Evolutionary conservation across 1,140 invertebrate genomes (phyloP).

Genomic region (Trichonephila inaurata): DNA sequence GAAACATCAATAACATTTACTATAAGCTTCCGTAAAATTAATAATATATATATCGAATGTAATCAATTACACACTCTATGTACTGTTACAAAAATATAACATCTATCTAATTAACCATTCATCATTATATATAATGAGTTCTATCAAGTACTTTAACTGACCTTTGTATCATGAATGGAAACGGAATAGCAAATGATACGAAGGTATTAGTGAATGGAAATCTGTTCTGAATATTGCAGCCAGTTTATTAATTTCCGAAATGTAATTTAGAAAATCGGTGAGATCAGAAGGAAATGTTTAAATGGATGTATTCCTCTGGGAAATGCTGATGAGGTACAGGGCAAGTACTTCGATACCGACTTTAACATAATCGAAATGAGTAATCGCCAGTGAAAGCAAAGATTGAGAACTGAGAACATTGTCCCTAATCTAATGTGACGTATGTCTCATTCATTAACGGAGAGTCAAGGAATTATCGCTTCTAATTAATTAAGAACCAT

Average conservation of each 20-base stretch:
- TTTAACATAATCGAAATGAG: background rate
- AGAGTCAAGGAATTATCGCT: background rate
- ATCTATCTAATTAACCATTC: too few species aligned
- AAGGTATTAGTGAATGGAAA: background rate
- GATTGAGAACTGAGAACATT: background rate
- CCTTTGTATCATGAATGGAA: background rate
- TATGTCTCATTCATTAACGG: background rate
- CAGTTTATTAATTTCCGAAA: background rate
- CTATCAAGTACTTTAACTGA: too few species aligned
- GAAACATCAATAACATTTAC: too few species aligned
- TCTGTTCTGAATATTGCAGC: background rate
- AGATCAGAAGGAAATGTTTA: background rate
- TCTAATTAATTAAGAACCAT: background rate
- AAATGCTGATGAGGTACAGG: background rate
- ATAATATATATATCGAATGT: too few species aligned
- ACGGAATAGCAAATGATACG: background rate
- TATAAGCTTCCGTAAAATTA: too few species aligned
- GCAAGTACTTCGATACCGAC: background rate
- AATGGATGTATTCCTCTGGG: background rate
- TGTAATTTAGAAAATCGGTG: background rate
- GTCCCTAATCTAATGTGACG: background rate
- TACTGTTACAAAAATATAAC: too few species aligned
- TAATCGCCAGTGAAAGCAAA: background rate
- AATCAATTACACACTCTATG: too few species aligned
- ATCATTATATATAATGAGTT: too few species aligned